Evolutionary conservation across 53 echinoderm and acorn worm genomes (phyloP).

Genomic region (Echinometra lucunter): DNA sequence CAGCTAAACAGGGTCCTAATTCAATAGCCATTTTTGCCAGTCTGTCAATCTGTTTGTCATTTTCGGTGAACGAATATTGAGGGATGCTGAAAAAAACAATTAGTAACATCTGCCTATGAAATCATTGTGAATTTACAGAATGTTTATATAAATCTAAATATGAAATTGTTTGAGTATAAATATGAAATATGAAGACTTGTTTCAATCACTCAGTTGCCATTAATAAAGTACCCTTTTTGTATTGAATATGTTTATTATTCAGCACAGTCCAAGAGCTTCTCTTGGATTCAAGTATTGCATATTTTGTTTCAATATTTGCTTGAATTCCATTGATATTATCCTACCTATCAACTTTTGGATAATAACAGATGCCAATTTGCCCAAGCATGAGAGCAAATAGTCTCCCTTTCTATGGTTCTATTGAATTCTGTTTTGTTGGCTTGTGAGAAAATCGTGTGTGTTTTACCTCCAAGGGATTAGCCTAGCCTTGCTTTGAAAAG

Average conservation of each 20-base stretch:
- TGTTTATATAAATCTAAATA: too few relatives aligned
- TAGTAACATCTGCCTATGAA: too few relatives aligned
- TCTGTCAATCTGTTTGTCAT: neutral
- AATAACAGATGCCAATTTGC: slow-evolving; percentile 49
- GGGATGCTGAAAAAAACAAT: neutral
- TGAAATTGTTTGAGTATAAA: too few relatives aligned
- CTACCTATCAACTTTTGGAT: neutral
- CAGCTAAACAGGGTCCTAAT: slow-evolving; percentile 18
- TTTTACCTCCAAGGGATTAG: slow-evolving; percentile 57
- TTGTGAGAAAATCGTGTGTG: slow-evolving; percentile 49
- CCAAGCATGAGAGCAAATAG: slow-evolving; percentile 47
- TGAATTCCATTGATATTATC: slow-evolving; percentile 33
- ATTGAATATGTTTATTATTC: neutral
- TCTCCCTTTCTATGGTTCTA: slow-evolving; percentile 18
- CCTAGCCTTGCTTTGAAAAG: neutral
- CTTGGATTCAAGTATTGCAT: neutral
- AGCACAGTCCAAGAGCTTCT: neutral
- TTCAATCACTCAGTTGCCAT: neutral
- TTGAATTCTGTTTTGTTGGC: slow-evolving; percentile 29
- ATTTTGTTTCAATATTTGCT: slow-evolving; percentile 40
- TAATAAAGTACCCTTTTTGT: neutral
- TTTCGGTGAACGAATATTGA: neutral
- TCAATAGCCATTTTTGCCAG: neutral
- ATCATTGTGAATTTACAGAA: too few relatives aligned
- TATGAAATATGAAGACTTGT: too few relatives aligned